Base-by-base conservation (phyloP, 2,797 vertebrate genomes). In the Molossus alvarezi region DNA sequence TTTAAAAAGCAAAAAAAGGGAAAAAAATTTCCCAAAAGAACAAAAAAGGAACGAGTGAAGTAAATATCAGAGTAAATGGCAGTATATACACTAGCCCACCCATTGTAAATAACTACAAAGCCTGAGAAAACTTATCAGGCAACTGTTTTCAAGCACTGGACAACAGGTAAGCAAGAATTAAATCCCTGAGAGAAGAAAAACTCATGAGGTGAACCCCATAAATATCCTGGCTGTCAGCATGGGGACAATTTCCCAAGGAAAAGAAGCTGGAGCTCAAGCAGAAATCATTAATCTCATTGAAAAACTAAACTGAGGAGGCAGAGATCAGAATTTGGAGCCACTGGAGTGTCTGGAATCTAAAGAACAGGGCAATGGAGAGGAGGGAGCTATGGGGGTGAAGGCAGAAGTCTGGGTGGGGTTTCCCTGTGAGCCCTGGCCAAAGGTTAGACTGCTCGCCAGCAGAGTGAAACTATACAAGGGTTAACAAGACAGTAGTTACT, bases 11-110 rank as follows among this genome's bases (percentile, higher is more conserved):
- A 23, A 88, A 23, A n/a, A 7, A 67, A 65, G 15, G 64, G 67
- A 67, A 5, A 4, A 67, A 65, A 17, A 14, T 20, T 60, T 86
- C 79, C 37, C 85, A 64, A 33, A 29, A 17, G 4, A 53, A 25
- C 48, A 67, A 88, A 64, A 75, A 69, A 71, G 7, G 20, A 72
- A 92, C 64, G 3, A 67, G 51, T 57, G 20, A 65, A 18, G 53
- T 77, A 75, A 77, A 75, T 11, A 60, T 6, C 92, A 94, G 58
- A 90, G 27, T 72, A 94, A 81, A 21, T 37, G 21, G 41, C 25
- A 92, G 73, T 57, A 86, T 37, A 69, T 0, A 53, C 17, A 82
- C 33, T 27, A 51, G 58, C 15, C 21, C 5, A 33, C 45, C 29
- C 58, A 21, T 53, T 75, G 25, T 45, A 75, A 80, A 13, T 9